These are phyloP conservation scores for Pseudorhiza aurosa DNA, from an alignment of 30 jellyfish, hydroid and myxozoan species.

Conservation along the genomic window DNA sequence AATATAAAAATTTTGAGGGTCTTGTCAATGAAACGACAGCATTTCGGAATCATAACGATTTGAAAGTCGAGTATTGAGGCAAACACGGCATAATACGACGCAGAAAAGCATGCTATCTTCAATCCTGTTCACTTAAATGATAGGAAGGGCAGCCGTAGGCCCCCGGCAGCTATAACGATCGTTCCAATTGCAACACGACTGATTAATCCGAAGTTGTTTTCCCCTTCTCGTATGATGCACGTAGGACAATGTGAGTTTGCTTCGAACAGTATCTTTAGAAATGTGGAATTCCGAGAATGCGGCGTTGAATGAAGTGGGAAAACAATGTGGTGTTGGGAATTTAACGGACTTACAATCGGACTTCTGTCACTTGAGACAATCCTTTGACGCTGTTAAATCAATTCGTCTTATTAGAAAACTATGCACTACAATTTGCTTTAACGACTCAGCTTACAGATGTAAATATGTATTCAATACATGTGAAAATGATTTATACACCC, in stretches of 20 bases:
- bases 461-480: background rate
- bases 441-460: background rate
- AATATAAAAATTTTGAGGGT: background rate
- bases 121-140: background rate
- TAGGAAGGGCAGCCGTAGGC: background rate
- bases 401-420: slow-evolving; percentile 2
- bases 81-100: slow-evolving; percentile 17
- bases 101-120: slow-evolving; percentile 13
- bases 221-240: slow-evolving; percentile 57
- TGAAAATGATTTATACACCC: too few relatives aligned
- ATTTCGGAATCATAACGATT: slow-evolving; percentile 42
- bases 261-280: slow-evolving; percentile 47
- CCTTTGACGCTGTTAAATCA: slow-evolving; percentile 14
- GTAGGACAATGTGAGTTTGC: slow-evolving; percentile 48
- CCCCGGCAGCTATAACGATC: background rate
- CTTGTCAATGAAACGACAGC: background rate
- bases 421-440: background rate
- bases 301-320: slow-evolving; percentile 47
- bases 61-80: background rate
- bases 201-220: slow-evolving; percentile 19
- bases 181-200: background rate
- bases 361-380: slow-evolving; percentile 27
- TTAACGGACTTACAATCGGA: slow-evolving; percentile 70
- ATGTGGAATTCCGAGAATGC: slow-evolving; percentile 58
- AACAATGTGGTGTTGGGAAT: slow-evolving; percentile 65